Evolutionary conservation across 64 coral and sea anemone species (phyloP).

Genomic region (Pocillopora verrucosa): DNA sequence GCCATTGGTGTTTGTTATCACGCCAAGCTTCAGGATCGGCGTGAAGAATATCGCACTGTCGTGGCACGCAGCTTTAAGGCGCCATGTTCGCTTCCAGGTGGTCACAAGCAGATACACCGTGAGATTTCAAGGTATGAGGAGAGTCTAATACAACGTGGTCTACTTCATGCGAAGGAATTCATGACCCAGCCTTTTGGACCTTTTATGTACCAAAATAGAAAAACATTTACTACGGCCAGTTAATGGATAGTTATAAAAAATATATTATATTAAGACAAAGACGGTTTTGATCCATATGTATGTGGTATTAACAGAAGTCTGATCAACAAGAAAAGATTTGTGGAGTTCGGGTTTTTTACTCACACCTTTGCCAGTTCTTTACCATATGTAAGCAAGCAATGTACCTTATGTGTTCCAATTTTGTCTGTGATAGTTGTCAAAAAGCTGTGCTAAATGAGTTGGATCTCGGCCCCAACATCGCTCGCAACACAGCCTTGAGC

Average conservation of each 20-base stretch:
- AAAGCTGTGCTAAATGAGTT: slow-evolving; percentile 58
- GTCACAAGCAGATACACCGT: slow-evolving; percentile 36
- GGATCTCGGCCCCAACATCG: slow-evolving; percentile 49
- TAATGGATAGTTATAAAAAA: too few relatives aligned
- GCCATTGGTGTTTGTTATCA: slow-evolving; percentile 58
- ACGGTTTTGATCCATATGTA: too few relatives aligned
- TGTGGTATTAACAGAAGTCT: too few relatives aligned
- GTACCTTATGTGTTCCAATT: neutral
- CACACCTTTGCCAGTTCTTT: too few relatives aligned
- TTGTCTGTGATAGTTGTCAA: slow-evolving; percentile 34
- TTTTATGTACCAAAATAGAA: too few relatives aligned
- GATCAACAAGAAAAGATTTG: too few relatives aligned
- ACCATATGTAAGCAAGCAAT: too few relatives aligned
- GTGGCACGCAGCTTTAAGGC: slow-evolving; percentile 34
- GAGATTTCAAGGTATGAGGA: slow-evolving; percentile 65
- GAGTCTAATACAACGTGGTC: neutral
- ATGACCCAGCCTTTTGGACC: too few relatives aligned
- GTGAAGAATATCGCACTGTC: slow-evolving; percentile 11
- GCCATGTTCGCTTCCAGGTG: slow-evolving; percentile 50
- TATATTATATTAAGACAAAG: too few relatives aligned
- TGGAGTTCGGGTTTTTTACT: too few relatives aligned
- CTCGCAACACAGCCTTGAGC: slow-evolving; percentile 65
- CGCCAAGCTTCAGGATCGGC: slow-evolving; percentile 40
- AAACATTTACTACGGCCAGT: too few relatives aligned
- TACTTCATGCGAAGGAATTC: too few relatives aligned